Evolutionary conservation across 2,797 vertebrate genomes (phyloP).

Genomic region (Lemur catta): DNA sequence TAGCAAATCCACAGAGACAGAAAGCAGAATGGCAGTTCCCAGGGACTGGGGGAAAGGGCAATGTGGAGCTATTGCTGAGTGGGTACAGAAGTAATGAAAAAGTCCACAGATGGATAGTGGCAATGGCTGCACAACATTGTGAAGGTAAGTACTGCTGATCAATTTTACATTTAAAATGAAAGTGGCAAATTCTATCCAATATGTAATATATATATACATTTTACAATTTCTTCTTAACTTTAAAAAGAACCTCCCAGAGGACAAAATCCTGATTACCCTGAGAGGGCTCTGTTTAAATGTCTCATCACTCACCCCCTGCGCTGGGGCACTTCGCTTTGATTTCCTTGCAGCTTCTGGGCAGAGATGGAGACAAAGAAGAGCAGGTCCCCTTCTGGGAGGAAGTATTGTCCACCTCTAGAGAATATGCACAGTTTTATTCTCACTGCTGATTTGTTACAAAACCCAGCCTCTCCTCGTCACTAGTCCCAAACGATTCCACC

Average conservation of each 20-base stretch:
- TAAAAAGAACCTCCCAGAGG: neutral
- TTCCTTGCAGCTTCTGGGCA: slow-evolving; percentile 16
- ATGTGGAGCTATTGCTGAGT: too few relatives aligned
- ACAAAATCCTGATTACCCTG: neutral
- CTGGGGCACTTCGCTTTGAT: neutral
- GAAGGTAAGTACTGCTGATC: neutral
- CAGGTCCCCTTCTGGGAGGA: rapidly evolving
- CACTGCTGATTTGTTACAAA: neutral
- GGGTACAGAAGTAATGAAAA: neutral
- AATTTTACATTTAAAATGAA: neutral
- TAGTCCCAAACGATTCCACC: neutral
- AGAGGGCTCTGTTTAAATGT: neutral
- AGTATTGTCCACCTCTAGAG: too few relatives aligned
- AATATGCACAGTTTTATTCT: neutral
- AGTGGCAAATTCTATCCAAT: neutral
- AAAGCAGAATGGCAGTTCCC: neutral
- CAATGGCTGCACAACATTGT: neutral
- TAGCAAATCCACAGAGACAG: too few relatives aligned
- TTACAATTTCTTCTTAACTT: neutral
- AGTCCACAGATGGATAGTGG: neutral
- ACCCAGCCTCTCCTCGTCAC: neutral
- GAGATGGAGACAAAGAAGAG: neutral
- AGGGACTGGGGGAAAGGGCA: neutral
- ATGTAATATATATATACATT: neutral
- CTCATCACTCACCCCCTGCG: neutral